These are phyloP conservation scores for Drosophila arizonae DNA, from an alignment of 1,140 invertebrate species.

Conservation along the genomic window DNA sequence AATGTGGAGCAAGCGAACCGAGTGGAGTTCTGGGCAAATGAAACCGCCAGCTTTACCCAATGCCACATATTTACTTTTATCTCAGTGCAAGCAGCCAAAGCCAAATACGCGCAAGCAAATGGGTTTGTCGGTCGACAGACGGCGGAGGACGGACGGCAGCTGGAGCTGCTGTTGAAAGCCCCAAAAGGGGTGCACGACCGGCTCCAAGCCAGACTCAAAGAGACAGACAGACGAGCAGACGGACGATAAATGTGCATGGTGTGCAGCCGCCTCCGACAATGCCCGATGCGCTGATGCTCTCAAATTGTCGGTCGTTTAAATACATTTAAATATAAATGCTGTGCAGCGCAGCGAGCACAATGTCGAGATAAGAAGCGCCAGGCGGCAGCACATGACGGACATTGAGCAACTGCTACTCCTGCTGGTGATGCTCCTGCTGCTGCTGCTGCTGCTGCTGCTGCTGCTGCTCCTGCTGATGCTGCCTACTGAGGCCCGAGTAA, in stretches of 20 bases:
- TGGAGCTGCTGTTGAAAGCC: neutral
- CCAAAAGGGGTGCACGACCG: constrained; percentile 5
- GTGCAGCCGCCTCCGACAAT: constrained; percentile 50
- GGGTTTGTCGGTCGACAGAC: constrained; percentile 17
- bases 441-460: constrained; percentile 22
- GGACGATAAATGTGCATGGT: constrained; percentile 63
- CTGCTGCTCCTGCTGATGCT: constrained; percentile 2
- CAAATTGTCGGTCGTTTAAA: constrained; percentile 82
- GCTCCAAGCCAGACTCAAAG: constrained; percentile 2
- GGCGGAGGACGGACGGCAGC: neutral
- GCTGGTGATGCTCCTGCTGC: constrained; percentile 5
- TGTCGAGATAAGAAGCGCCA: constrained; percentile 59
- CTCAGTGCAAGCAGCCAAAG: constrained; percentile 64
- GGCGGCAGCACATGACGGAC: constrained; percentile 27
- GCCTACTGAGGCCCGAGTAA: constrained; percentile 40
- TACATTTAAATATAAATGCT: constrained; percentile 81
- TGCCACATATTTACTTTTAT: constrained; percentile 81
- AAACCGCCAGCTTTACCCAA: constrained; percentile 64
- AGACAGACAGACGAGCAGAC: constrained; percentile 13
- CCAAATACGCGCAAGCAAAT: constrained; percentile 69
- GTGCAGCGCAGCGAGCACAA: constrained; percentile 32
- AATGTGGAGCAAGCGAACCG: constrained; percentile 4
- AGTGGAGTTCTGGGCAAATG: constrained; percentile 40
- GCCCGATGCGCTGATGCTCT: constrained; percentile 58
- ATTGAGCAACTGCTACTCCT: constrained; percentile 36